These are phyloP conservation scores for Darevskia mixta DNA, from an alignment of 2,797 vertebrate species.

Conservation along the genomic window DNA sequence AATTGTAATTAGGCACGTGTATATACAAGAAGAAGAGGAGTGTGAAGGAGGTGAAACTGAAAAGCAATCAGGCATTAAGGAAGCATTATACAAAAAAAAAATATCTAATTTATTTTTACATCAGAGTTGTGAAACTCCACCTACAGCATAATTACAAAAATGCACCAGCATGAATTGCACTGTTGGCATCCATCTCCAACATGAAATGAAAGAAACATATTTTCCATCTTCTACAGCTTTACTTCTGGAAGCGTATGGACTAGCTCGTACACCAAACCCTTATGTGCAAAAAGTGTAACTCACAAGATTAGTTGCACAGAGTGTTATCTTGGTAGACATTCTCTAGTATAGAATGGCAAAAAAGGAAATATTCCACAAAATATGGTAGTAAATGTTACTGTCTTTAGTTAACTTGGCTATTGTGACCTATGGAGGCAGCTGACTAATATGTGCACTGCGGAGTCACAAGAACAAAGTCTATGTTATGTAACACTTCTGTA, in stretches of 20 bases:
- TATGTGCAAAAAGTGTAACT: neutral
- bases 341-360: neutral
- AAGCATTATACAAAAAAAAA: conserved; percentile 26
- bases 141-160: neutral
- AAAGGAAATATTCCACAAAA: neutral
- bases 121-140: neutral
- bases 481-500: too few relatives aligned
- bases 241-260: neutral
- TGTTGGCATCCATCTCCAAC: neutral
- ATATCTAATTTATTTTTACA: conserved; percentile 34
- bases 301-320: neutral
- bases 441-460: too few relatives aligned
- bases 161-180: conserved; percentile 21
- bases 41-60: conserved; percentile 41
- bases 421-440: too few relatives aligned
- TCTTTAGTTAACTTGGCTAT: too few relatives aligned
- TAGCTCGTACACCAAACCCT: neutral
- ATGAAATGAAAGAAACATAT: conserved; percentile 6
- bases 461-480: too few relatives aligned
- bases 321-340: neutral
- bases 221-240: neutral
- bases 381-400: neutral
- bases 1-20: conserved; percentile 41
- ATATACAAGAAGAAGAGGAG: conserved; percentile 25
- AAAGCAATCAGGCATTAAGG: conserved; percentile 5